Evolutionary conservation across 2,113 vertebrate species (phyloP), one percentile per base, ranked within the genome.

Genomic region (Pseudopodoces humilis): DNA sequence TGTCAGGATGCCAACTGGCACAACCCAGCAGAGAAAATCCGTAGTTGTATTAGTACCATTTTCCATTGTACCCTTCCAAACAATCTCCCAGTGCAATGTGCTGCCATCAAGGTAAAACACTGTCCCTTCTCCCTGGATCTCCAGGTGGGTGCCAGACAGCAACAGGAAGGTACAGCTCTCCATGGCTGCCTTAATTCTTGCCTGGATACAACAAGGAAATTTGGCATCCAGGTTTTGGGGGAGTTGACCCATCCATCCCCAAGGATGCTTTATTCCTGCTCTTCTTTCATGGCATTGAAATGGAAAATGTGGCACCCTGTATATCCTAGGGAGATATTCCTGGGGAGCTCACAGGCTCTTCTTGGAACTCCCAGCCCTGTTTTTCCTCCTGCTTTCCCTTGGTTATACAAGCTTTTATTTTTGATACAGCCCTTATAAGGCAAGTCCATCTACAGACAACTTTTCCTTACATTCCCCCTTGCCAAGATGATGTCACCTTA

Each of bases 401-500:
- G 56, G 67, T 97, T 96, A 96, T 50, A 90, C 83, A 91, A 95
- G 94, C 88, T 92, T 94, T 97, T 93, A 93, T 94, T 95, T 96
- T 97, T 94, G 88, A 96, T 95, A 89, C 78, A 6, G 86, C 80
- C 98, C 98, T 97, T 98, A 98, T 98, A 98, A 97, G 98, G 98
- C 92, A 91, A 97, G 94, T 94, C 96, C 94, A 56, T 91, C 96
- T 88, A 69, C 95, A 97, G 96, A 88, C 52, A 69, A 93, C 88
- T 95, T 95, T 94, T 90, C 92, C 16, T 97, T 95, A 93, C 44
- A 47, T 97, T 94, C 84, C 10, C 75, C 88, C 92, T 46, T 96
- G 97, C 98, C 98, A 97, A 93, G 83, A 83, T 97, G 84, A 91
- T 94, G 96, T 98, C 97, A 98, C 96, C 96, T 84, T 87, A 92